Conservation (phyloP, 2,797 vertebrate species). For the Gymnodraco acuticeps region DNA sequence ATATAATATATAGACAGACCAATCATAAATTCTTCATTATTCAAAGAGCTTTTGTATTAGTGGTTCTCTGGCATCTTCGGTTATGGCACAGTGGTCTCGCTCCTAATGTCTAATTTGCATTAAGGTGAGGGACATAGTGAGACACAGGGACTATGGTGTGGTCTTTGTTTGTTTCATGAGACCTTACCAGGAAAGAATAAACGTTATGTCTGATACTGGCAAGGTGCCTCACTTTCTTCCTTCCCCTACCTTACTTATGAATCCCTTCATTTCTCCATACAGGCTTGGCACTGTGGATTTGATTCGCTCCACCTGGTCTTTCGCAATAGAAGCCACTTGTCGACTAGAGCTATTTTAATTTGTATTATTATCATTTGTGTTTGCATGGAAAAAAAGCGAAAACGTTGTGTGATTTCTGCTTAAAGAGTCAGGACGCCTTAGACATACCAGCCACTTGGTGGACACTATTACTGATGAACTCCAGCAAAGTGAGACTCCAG, state of each 20-base stretch:
- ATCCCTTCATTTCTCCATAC: constrained; percentile 47
- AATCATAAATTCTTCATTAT: constrained; percentile 66
- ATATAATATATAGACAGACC: constrained; percentile 72
- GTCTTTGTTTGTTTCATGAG: constrained; percentile 27
- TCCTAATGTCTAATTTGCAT: constrained; percentile 48
- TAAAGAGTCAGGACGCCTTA: constrained; percentile 11
- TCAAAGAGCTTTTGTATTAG: constrained; percentile 67
- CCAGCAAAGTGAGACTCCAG: constrained; percentile 38
- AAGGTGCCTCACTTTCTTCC: constrained; percentile 13
- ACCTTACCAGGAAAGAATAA: constrained; percentile 50
- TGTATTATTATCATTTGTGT: not conserved
- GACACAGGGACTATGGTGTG: constrained; percentile 32
- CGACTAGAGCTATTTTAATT: constrained; percentile 19
- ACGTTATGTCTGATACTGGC: constrained; percentile 20
- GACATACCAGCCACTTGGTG: constrained; percentile 33
- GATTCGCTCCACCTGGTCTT: constrained; percentile 40
- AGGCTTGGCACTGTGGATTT: constrained; percentile 69
- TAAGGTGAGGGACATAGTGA: constrained; percentile 27
- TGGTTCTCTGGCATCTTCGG: constrained; percentile 71
- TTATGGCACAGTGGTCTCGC: constrained; percentile 78
- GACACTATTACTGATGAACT: constrained; percentile 22
- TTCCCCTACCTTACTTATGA: constrained; percentile 5
- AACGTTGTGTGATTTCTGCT: constrained; percentile 26
- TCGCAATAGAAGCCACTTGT: constrained; percentile 35
- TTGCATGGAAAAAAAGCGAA: constrained; percentile 28